Conservation (phyloP, 1,140 invertebrate species). For the Thaumatotibia leucotreta region DNA sequence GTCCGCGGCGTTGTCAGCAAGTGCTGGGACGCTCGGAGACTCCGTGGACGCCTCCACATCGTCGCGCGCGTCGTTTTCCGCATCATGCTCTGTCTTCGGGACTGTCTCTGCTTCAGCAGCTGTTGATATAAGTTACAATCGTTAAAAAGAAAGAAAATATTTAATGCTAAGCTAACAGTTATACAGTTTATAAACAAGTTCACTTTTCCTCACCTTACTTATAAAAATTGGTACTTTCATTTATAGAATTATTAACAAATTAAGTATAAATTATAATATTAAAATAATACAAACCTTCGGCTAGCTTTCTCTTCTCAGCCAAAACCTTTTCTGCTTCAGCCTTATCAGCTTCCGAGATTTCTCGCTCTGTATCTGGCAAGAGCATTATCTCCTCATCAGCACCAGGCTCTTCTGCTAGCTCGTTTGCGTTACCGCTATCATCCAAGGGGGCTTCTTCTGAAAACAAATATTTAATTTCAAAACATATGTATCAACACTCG, state of each 20-base stretch:
- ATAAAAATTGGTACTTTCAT: no score
- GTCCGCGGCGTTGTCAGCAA: constrained; percentile 35
- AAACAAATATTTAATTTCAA: neutral
- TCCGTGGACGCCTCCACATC: constrained; percentile 19
- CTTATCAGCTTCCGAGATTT: constrained; percentile 80
- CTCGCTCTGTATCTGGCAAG: constrained; percentile 78
- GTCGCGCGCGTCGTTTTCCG: constrained; percentile 17
- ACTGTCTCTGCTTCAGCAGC: constrained; percentile 30
- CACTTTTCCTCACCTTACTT: no score
- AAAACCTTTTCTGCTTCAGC: constrained; percentile 75
- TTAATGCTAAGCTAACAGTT: no score
- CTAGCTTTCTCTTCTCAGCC: constrained; percentile 70
- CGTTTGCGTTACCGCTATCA: constrained; percentile 31
- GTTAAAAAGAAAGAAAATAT: no score
- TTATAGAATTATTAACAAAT: no score
- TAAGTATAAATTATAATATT: no score
- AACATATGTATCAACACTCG: no score
- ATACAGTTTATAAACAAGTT: no score
- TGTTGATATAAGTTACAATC: neutral
- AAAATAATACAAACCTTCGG: constrained; percentile 28
- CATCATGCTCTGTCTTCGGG: constrained; percentile 46
- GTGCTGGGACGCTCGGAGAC: constrained; percentile 26
- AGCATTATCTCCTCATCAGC: constrained; percentile 78
- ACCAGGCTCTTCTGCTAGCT: constrained; percentile 62
- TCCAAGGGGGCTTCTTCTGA: constrained; percentile 31